phyloP scores from a whole-genome alignment of 2,797 vertebrate species.

The Brotula barbata region DNA sequence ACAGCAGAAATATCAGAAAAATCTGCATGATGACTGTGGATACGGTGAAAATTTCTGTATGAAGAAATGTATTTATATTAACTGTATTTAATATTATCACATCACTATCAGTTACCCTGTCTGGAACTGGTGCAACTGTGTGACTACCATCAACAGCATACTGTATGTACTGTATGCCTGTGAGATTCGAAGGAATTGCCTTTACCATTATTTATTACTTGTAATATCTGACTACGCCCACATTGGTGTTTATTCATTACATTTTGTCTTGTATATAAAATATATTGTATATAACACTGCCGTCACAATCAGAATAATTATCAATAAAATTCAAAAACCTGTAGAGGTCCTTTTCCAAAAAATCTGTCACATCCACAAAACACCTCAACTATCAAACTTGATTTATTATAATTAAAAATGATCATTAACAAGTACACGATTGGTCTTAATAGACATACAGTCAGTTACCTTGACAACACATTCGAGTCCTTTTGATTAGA shows the following conservation, averaged over 20 bases:
- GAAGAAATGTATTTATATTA: slow-evolving; percentile 26
- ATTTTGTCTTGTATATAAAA: slow-evolving; percentile 53
- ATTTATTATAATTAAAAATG: slow-evolving; percentile 75
- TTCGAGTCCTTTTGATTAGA: slow-evolving; percentile 3
- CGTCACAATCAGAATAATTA: slow-evolving; percentile 35
- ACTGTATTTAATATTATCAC: slow-evolving; percentile 25
- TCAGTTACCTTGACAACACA: slow-evolving; percentile 42
- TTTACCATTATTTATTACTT: slow-evolving; percentile 23
- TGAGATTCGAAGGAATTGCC: slow-evolving; percentile 28
- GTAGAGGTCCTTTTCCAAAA: background rate
- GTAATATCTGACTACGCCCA: slow-evolving; percentile 19
- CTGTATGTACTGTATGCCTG: slow-evolving; percentile 13
- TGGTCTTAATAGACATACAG: slow-evolving; percentile 57
- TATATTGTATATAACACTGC: slow-evolving; percentile 36
- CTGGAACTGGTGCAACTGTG: slow-evolving; percentile 27
- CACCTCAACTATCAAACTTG: slow-evolving; percentile 34
- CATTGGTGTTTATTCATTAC: slow-evolving; percentile 23
- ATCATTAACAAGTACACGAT: slow-evolving; percentile 63
- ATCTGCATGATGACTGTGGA: slow-evolving; percentile 63
- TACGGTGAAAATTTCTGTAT: slow-evolving; percentile 40
- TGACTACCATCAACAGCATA: slow-evolving; percentile 6
- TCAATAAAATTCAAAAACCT: slow-evolving; percentile 44
- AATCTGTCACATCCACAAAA: background rate
- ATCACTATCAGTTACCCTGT: slow-evolving; percentile 16
- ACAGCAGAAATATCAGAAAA: slow-evolving; percentile 41